Percentiles rank a stretch among this genome's conserved stretches.
phyloP scores from a whole-genome alignment of 1,140 invertebrate species.

The Hyles vespertilio region DNA sequence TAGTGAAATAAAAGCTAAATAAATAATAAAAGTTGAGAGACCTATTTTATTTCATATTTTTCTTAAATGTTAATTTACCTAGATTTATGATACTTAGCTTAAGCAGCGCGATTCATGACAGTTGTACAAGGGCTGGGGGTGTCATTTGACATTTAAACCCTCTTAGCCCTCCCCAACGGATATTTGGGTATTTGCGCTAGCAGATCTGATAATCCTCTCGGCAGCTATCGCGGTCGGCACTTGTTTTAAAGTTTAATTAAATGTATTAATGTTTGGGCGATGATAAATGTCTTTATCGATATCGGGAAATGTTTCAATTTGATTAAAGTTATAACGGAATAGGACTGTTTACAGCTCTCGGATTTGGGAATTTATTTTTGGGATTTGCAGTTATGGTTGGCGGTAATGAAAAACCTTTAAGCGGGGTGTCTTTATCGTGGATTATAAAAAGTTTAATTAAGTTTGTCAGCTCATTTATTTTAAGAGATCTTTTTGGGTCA shows the following conservation, averaged over 20 bases:
- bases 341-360: constrained; percentile 10
- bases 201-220: constrained; percentile 23
- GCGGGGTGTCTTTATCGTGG: too few species aligned
- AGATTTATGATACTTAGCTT: too few species aligned
- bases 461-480: too few species aligned
- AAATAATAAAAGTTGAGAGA: too few species aligned
- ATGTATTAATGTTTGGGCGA: constrained; percentile 29
- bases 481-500: too few species aligned
- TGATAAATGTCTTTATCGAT: constrained; percentile 30
- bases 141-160: constrained; percentile 12
- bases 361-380: not conserved
- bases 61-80: too few species aligned
- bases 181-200: constrained; percentile 16
- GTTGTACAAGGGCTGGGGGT: not conserved
- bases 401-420: too few species aligned
- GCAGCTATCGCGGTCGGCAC: constrained; percentile 16
- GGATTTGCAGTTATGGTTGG: too few species aligned
- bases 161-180: constrained; percentile 5
- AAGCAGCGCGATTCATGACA: too few species aligned
- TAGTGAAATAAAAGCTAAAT: too few species aligned
- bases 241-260: constrained; percentile 34
- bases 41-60: too few species aligned
- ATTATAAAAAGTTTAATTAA: too few species aligned
- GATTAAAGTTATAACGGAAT: constrained; percentile 21
- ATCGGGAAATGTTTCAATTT: constrained; percentile 26